Evolutionary conservation across 2,797 vertebrate genomes (phyloP).

Genomic region (Okamejei kenojei): DNA sequence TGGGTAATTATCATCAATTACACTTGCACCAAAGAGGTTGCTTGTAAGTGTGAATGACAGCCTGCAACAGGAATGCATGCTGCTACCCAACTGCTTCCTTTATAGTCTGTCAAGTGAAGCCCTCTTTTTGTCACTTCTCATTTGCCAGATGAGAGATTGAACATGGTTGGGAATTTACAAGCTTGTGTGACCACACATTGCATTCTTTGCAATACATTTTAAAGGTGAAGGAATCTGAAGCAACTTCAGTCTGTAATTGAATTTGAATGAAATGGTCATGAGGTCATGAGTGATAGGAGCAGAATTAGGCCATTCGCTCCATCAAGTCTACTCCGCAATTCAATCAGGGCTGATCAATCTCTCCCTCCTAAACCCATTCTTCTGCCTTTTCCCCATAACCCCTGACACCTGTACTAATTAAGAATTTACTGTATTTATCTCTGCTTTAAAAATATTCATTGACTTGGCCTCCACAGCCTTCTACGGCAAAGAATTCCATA

Average conservation of each 20-base stretch:
- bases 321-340: no score
- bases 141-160: slow-evolving; percentile 10
- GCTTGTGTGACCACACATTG: not conserved
- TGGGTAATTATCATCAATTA: slow-evolving; percentile 33
- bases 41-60: slow-evolving; percentile 32
- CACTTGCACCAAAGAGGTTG: slow-evolving; percentile 15
- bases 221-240: not conserved
- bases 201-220: not conserved
- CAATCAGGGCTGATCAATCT: no score
- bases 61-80: not conserved
- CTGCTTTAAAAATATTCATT: no score
- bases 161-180: slow-evolving; percentile 25
- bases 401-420: no score
- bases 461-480: no score
- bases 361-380: no score
- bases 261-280: not conserved
- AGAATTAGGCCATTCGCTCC: no score
- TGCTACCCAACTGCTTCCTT: not conserved
- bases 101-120: slow-evolving; percentile 21
- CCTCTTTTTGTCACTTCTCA: slow-evolving; percentile 19
- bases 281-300: no score
- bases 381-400: no score
- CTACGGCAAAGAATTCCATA: no score
- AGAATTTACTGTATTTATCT: no score
- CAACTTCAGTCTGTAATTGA: not conserved